Evolutionary conservation across 2,888 invertebrate species (phyloP).

Genomic region (Polydrusus pterygomalis): DNA sequence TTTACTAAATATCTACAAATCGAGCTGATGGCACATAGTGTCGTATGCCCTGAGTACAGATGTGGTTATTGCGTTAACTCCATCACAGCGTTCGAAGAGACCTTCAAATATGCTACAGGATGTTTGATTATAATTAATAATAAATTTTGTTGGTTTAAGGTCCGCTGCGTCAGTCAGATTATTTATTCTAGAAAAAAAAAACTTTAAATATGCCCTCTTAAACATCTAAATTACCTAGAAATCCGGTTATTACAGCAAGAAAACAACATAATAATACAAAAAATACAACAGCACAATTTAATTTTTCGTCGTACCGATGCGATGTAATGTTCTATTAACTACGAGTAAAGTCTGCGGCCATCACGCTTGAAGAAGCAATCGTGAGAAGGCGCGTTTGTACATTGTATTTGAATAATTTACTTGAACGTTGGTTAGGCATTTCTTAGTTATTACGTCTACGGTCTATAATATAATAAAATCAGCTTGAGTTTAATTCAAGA

Average conservation of each 20-base stretch:
- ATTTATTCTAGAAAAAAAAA: not conserved
- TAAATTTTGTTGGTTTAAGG: not conserved
- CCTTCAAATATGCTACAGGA: no score
- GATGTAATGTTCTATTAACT: slow-evolving; percentile 48
- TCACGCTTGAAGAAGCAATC: slow-evolving; percentile 63
- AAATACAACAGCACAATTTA: slow-evolving; percentile 6
- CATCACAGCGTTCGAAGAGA: no score
- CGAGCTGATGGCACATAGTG: no score
- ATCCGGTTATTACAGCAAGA: slow-evolving; percentile 24
- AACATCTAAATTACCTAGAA: slow-evolving; percentile 36
- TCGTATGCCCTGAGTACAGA: no score
- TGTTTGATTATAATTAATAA: not conserved
- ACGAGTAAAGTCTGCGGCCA: slow-evolving; percentile 56
- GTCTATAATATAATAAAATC: slow-evolving; percentile 34
- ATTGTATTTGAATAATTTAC: slow-evolving; percentile 52
- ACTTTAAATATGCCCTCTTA: slow-evolving; percentile 7
- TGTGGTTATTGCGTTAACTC: no score
- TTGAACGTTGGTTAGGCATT: slow-evolving; percentile 37
- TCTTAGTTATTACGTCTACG: slow-evolving; percentile 36
- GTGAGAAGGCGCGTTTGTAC: slow-evolving; percentile 64
- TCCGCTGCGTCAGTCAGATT: not conserved
- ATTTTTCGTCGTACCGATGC: slow-evolving; percentile 24
- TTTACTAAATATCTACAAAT: no score
- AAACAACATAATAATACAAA: not conserved
- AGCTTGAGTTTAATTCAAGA: slow-evolving; percentile 16